These are phyloP conservation scores for Chrysina gloriosa DNA, from an alignment of 2,888 invertebrate genomes.

Conservation along the genomic window DNA sequence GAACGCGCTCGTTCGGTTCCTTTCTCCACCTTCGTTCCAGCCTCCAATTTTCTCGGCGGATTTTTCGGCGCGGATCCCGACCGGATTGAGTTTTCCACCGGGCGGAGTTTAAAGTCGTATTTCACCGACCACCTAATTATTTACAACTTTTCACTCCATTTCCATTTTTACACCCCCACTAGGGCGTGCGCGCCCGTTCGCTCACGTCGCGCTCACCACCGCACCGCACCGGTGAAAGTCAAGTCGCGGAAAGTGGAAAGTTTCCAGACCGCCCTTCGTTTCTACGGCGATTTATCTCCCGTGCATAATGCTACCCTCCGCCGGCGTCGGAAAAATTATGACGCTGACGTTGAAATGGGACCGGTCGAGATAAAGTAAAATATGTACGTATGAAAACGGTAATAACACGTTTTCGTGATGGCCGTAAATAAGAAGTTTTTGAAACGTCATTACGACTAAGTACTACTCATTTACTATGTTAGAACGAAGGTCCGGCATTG, in stretches of 20 bases:
- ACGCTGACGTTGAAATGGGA: slow-evolving; percentile 21
- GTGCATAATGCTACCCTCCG: slow-evolving; percentile 17
- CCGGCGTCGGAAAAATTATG: slow-evolving; percentile 11
- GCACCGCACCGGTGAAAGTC: not conserved
- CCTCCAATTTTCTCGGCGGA: not conserved
- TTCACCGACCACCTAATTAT: slow-evolving; percentile 31
- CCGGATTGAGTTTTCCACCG: slow-evolving; percentile 22
- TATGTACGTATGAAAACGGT: slow-evolving; percentile 27
- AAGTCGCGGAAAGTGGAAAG: slow-evolving; percentile 13
- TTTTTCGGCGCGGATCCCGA: not conserved
- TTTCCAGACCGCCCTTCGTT: slow-evolving; percentile 9
- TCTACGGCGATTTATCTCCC: slow-evolving; percentile 25
- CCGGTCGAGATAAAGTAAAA: slow-evolving; percentile 18
- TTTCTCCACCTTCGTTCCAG: not conserved
- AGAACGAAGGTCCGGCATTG: not conserved
- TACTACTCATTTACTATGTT: slow-evolving; percentile 17
- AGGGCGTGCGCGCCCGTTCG: not conserved
- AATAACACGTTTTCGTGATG: slow-evolving; percentile 31
- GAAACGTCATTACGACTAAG: slow-evolving; percentile 28
- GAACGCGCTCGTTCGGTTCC: not conserved
- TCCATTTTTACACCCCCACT: slow-evolving; percentile 25
- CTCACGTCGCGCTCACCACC: not conserved
- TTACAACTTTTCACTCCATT: slow-evolving; percentile 37
- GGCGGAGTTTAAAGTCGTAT: slow-evolving; percentile 26
- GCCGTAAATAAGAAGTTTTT: slow-evolving; percentile 24